Conservation (phyloP, 2,797 vertebrate genomes). For the Scolopax bukidnonensis region DNA sequence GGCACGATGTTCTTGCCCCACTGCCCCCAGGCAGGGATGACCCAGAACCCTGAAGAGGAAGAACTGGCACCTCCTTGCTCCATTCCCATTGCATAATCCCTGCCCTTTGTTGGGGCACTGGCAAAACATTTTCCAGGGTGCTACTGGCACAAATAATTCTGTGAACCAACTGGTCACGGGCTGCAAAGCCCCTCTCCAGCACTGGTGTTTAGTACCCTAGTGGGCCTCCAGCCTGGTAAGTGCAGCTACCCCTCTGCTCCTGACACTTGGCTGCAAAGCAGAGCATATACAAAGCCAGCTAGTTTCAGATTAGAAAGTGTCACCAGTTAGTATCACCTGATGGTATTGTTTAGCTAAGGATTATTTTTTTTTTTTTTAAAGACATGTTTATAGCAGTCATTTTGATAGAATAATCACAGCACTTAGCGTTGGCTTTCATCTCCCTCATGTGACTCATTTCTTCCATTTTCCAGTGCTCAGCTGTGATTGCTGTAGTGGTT, state of each 20-base stretch:
- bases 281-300: neutral
- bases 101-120: neutral
- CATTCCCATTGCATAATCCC: rapidly evolving
- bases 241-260: neutral
- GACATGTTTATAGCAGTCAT: neutral
- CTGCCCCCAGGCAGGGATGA: neutral
- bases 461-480: constrained; percentile 18
- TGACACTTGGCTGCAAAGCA: neutral
- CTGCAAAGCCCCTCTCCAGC: neutral
- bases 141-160: neutral
- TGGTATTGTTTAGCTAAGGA: constrained; percentile 29
- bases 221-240: neutral
- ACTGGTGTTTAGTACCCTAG: rapidly evolving
- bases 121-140: neutral
- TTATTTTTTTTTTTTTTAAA: neutral
- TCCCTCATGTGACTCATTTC: constrained; percentile 56
- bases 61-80: neutral
- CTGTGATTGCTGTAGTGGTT: constrained; percentile 18
- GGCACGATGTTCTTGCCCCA: rapidly evolving
- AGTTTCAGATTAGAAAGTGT: constrained; percentile 45
- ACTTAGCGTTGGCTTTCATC: constrained; percentile 62
- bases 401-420: constrained; percentile 62
- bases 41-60: neutral
- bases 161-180: neutral
- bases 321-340: constrained; percentile 45